Evolutionary conservation across 2,113 vertebrate species (phyloP), one percentile per base, ranked within the genome.

Genomic region (Apus apus): DNA sequence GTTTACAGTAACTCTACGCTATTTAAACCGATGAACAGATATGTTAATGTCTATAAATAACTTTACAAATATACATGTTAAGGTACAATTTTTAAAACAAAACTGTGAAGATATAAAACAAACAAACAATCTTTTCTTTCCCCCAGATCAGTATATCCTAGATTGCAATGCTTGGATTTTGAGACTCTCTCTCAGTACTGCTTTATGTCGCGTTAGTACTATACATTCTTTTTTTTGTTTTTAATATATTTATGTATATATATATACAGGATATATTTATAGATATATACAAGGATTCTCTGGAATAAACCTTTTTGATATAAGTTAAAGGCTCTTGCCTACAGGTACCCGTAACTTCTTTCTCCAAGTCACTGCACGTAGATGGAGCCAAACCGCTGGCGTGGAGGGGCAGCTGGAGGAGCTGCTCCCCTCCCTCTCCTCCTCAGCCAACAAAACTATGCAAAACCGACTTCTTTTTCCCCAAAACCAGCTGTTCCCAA

Each of bases 51-150:
- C 98, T 99, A 99, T 99, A 99, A 99, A 99, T 99, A 99, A 97
- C 98, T 99, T 99, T 99, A 99, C 99, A 99, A 99, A 99, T 99
- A 99, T 99, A 99, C 99, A 99, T 61, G 98, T 98, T 99, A 98
- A 98, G 98, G 98, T 98, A 99, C 97, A 97, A 98, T 97, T 98
- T 98, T 97, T 98, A 97, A 98, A 98, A 98, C 97, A 97, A 97
- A 98, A 97, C 98, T 98, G 97, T 94, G 92, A 98, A 94, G 97
- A 97, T 98, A 98, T 97, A 97, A 98, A 96, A 89, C 85, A 93
- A 64, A 77, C 46, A 46, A 46, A 46, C 91, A 82, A 72, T 88
- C 76, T 98, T 97, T 97, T 97, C 97, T 97, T 96, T 98, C 67
- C 66, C 96, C 92, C 96, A 86, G 95, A 98, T 98, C 98, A 98